Conservation (phyloP, 2,888 invertebrate genomes). For the Torymus auratus region DNA sequence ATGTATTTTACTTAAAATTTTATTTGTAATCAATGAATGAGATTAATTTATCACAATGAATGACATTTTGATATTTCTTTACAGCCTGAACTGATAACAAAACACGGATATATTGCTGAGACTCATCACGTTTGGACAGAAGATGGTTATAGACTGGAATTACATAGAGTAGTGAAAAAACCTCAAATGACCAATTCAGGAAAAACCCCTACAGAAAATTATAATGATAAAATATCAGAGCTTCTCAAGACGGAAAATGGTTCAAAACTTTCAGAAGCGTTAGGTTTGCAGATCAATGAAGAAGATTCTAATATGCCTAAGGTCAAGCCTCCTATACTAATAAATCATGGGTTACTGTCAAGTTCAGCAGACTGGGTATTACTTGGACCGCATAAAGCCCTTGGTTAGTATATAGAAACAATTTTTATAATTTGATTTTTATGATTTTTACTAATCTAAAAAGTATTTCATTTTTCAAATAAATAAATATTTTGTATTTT, state of each 20-base stretch:
- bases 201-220: slow-evolving; percentile 36
- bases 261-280: slow-evolving; percentile 27
- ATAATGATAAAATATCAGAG: slow-evolving; percentile 45
- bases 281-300: slow-evolving; percentile 47
- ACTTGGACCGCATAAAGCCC: slow-evolving; percentile 71
- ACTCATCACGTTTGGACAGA: slow-evolving; percentile 77
- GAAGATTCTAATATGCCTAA: slow-evolving; percentile 39
- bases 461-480: not conserved
- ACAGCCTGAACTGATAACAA: slow-evolving; percentile 76
- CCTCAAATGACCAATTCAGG: slow-evolving; percentile 55
- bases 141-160: slow-evolving; percentile 77
- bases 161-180: slow-evolving; percentile 75
- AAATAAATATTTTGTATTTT: too few relatives aligned
- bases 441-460: not conserved
- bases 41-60: not conserved
- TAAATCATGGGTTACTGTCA: slow-evolving; percentile 72
- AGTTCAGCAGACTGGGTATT: slow-evolving; percentile 74
- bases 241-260: slow-evolving; percentile 24
- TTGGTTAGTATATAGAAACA: slow-evolving; percentile 65
- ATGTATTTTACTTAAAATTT: slow-evolving; percentile 26
- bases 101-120: slow-evolving; percentile 76
- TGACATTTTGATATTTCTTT: slow-evolving; percentile 57
- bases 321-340: slow-evolving; percentile 66
- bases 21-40: slow-evolving; percentile 40
- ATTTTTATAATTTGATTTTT: not conserved